Evolutionary conservation across 1,140 invertebrate species (phyloP).

Genomic region (Cydia strobilella): DNA sequence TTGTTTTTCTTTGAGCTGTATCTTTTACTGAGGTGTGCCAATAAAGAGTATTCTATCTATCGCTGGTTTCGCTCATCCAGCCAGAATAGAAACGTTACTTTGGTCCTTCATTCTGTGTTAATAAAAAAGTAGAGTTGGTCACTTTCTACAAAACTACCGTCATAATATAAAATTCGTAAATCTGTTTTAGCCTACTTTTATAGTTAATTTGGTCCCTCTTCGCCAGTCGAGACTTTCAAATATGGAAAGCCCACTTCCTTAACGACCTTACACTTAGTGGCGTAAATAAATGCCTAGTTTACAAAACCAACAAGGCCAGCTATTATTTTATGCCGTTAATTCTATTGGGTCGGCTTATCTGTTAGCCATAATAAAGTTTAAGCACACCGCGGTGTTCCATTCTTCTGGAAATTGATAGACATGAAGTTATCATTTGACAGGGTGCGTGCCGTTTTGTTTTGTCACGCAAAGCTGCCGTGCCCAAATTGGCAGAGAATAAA

Average conservation of each 20-base stretch:
- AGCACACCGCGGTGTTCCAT: conserved; percentile 67
- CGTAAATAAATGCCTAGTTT: conserved; percentile 20
- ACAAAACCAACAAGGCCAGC: conserved; percentile 27
- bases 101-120: no score
- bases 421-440: conserved; percentile 78
- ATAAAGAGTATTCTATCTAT: no score
- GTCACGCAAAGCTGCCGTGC: conserved; percentile 70
- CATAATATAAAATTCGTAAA: no score
- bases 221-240: background rate
- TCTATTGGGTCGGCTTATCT: conserved; percentile 66
- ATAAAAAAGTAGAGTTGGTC: no score
- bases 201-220: no score
- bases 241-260: background rate
- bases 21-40: no score
- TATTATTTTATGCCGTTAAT: conserved; percentile 54
- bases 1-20: no score
- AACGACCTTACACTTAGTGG: conserved; percentile 16
- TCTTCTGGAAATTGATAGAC: conserved; percentile 76
- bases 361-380: conserved; percentile 69
- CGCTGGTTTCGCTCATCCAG: no score
- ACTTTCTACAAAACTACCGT: no score
- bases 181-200: no score
- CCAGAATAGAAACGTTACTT: no score
- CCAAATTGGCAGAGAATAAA: conserved; percentile 57
- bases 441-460: conserved; percentile 65